These are phyloP conservation scores for Tipula lateralis DNA, from an alignment of 2,888 invertebrate genomes.

Conservation along the genomic window DNA sequence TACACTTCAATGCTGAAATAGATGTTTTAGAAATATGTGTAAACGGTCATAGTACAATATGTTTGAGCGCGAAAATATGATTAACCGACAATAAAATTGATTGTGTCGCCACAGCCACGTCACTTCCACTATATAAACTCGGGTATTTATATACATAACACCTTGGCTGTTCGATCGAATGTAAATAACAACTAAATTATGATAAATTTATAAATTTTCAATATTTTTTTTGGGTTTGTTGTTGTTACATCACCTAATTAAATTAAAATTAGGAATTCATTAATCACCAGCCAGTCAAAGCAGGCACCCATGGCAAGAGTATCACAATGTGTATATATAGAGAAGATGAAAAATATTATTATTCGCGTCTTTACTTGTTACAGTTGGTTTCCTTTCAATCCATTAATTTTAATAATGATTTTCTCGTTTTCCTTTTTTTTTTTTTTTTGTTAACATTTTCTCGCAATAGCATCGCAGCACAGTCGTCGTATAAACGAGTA, in stretches of 20 bases:
- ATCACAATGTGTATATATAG: neutral
- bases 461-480: neutral
- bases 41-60: neutral
- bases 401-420: slow-evolving; percentile 24
- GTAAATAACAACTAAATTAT: slow-evolving; percentile 11
- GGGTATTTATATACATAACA: neutral
- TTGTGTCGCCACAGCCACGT: neutral
- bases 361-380: slow-evolving; percentile 24
- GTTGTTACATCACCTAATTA: slow-evolving; percentile 9
- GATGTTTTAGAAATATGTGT: no score
- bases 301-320: slow-evolving; percentile 15
- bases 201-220: neutral
- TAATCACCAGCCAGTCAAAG: slow-evolving; percentile 19
- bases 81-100: neutral
- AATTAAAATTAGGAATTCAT: slow-evolving; percentile 19
- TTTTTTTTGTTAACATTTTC: neutral
- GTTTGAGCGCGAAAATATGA: neutral
- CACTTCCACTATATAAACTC: neutral
- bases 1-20: no score
- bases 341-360: neutral
- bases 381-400: slow-evolving; percentile 19
- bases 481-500: neutral
- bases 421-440: neutral
- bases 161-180: slow-evolving; percentile 5
- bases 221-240: neutral